Base-by-base conservation (phyloP, 2,888 invertebrate species). In the Acleris literana region DNA sequence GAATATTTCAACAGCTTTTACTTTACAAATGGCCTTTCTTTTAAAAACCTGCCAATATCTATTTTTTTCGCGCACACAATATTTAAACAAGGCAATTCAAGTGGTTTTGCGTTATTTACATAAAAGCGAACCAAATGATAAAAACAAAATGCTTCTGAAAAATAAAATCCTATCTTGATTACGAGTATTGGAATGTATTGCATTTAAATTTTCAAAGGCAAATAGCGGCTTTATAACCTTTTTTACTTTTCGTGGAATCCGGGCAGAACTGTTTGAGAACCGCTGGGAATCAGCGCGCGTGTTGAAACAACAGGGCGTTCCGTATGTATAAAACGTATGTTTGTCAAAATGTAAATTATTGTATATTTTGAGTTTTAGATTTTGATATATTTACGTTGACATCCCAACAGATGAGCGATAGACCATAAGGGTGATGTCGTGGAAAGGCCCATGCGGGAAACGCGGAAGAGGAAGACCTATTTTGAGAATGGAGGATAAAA, bases 161-260 rank as follows among this genome's bases (percentile, higher is more conserved):
- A 33, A 51, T 56, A 61, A 60, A 65, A 51, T 56, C 51, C 33
- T 55, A 20, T 44, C 49, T 33, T 56, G 60, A 65, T 55, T 52
- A 61, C 60, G 39, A 13, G 13, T 61, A 65, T 65, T 60, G 44
- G 55, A 56, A 55, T 46, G 46, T 46, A 17, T 46, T 17, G 56
- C 55, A 65, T 65, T 65, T 60, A 65, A 65, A 65, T 65, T 55
- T 65, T 61, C 55, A 56, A 65, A 51, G 17, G 60, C 65, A 65
- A 61, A 65, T 55, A 60, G 55, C 65, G 60, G 51, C 56, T 56
- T 65, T 65, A 61, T 61, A 61, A 56, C 60, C 49, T 56, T 56
- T 61, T 64, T 60, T 60, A 55, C 65, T 65, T 65, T 60, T 65
- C 60, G 51, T 55, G 25, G 56, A 63, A 63, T 56, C 55, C 63